Evolutionary conservation across 2,888 invertebrate species (phyloP), one percentile per base, ranked within the genome.

Genomic region (Pollenia angustigena): DNA sequence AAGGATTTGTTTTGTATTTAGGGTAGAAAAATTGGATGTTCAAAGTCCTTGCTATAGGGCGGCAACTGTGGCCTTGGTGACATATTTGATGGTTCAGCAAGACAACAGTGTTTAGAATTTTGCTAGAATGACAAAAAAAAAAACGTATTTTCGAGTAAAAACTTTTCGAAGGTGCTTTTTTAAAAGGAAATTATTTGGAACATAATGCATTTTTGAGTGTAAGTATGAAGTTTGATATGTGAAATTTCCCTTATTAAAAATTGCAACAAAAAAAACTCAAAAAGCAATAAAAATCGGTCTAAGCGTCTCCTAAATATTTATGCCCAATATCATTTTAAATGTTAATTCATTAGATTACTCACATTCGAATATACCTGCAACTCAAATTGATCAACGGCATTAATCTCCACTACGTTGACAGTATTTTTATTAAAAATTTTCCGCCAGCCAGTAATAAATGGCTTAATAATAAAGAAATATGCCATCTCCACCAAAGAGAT

Each of bases 401-500:
- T 68, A 8, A 66, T 10, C 0, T 52, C 64, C 9, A 10, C 50
- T 2, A 62, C 44, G 54, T 71, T 4, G 10, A 78, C 12, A 1
- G 11, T 18, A 60, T 52, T 72, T 11, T n/a, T 58, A 23, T n/a
- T 6, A 10, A 76, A 32, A 23, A 82, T 62, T 40, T 66, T 68
- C 8, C 52, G 50, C 46, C 83, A 44, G 9, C 54, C 74, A 46
- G 87, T 91, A 90, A 95, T 96, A 89, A 95, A 91, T 44, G 95
- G 93, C 87, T 95, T 94, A 23, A 97, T 91, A 0, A 95, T 94
- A 44, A 96, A 88, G 89, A 95, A 97, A 92, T 97, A 97, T 9
- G 96, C 84, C 8, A 97, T 94, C 93, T 97, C 97, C 16, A 96
- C 95, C 0, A 95, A 94, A 87, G 97, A 97, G 90, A 97, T 94